Base-by-base conservation (phyloP, 2,888 invertebrate genomes). In the Netelia melanura region DNA sequence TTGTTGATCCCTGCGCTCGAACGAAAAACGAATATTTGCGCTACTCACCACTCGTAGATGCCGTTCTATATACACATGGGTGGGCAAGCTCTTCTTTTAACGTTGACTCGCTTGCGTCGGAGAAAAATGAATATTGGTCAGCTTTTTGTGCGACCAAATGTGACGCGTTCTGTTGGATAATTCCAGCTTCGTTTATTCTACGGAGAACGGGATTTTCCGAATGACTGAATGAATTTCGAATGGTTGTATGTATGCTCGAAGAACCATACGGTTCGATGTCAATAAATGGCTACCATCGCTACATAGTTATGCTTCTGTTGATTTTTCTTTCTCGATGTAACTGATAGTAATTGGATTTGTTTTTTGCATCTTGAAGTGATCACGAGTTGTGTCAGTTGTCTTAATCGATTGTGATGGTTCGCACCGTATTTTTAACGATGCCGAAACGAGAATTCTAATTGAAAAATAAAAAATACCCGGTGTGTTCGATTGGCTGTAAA, bases 11-110 rank as follows among this genome's bases (percentile, higher is more conserved):
- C 70, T 25, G 56, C 38, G 61, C 61, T 2, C 52, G 62, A 61
- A 64, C n/a, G 25, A 9, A 70, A 71, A 79, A 62, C 43, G 79
- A 10, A 30, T 71, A 79, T 79, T 79, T 79, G 70, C 70, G 61
- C 62, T 48, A 58, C 30, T 11, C 58, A 25, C 38, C 58, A 25
- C 38, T 38, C 61, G 30, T n/a, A 48, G 44, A 8, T 8, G 3
- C 5, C 68, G n/a, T 21, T 10, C 14, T 48, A 11, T 48, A 14
- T 3, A 21, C 58, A 17, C 30, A 25, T 11, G 23, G 52, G 38
- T 65, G 38, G 21, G 21, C 64, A 14, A 54, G 54, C 25, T 81
- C 54, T 75, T 62, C 38, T 38, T 70, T 43, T 62, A 25, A 30
- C 72, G 21, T 25, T 43, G 71, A 72, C 21, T 58, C n/a, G 43